Base-by-base conservation (phyloP, 2,888 invertebrate species). In the Platycnemis pennipes region DNA sequence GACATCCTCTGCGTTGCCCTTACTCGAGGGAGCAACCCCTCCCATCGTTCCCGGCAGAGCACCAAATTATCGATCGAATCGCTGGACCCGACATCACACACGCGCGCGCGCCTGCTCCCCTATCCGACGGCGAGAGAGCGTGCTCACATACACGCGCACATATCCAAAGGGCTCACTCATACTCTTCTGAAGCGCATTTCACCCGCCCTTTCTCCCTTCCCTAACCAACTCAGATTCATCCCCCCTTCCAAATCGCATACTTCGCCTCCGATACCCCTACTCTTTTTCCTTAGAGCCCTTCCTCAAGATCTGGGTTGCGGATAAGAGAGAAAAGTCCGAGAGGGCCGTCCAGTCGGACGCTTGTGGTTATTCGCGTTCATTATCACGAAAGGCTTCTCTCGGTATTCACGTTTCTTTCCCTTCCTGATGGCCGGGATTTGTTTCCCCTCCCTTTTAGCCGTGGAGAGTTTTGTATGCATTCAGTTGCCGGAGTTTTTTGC, bases 11-110 rank as follows among this genome's bases (percentile, higher is more conserved):
- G 2, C 77, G 63, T n/a, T 53, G 7, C 63, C 7, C 63, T 63
- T n/a, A 22, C 63, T 63, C 26, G 5, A 63, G 63, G 8, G 63
- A 26, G 53, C 1, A 19, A 56, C 56, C 13, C 56, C 56, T 3
- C 13, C 13, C 5, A 11, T 37, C 63, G 13, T 77, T 37, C 13
- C 77, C 22, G 31, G 11, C 26, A 77, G 77, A 77, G 77, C 77
- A 77, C 77, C 77, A 77, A 77, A 77, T 77, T 77, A 77, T 77
- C 77, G 77, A 77, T 77, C 77, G 77, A 77, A 37, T 77, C 77
- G 37, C 77, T 37, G 77, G 77, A 77, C 77, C 77, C 37, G 77
- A 77, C 77, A 77, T 77, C 31, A 5, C 77, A 77, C 11, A 37
- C 16, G 16, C 77, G 11, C 31, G n/a, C 5, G 63, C 63, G 63